These are phyloP conservation scores for Trachelus tabidus DNA, from an alignment of 2,888 invertebrate species.

Conservation along the genomic window DNA sequence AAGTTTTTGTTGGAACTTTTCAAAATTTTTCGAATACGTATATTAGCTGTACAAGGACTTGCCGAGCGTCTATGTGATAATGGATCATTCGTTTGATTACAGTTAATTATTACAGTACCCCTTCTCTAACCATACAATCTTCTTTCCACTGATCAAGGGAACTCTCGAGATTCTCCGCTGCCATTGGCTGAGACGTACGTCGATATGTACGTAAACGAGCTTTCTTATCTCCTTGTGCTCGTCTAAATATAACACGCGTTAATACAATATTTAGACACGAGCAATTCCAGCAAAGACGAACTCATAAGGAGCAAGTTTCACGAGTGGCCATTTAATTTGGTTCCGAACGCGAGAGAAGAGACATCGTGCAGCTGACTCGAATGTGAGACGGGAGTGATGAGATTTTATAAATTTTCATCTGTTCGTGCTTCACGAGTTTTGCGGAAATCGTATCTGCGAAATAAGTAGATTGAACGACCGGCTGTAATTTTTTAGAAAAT, in stretches of 20 bases:
- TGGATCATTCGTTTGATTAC: background rate
- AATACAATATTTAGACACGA: constrained; percentile 34
- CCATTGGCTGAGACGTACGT: background rate
- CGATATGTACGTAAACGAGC: constrained; percentile 6
- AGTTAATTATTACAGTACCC: background rate
- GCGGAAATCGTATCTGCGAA: background rate
- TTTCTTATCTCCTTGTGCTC: constrained; percentile 37
- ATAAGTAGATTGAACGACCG: background rate
- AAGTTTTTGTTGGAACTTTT: background rate
- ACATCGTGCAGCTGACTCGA: background rate
- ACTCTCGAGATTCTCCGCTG: background rate
- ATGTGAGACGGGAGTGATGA: background rate
- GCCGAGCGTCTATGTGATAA: background rate
- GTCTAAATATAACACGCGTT: constrained; percentile 43
- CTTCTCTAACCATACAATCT: background rate
- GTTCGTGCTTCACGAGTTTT: background rate
- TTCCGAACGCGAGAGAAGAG: background rate
- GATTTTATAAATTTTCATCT: background rate
- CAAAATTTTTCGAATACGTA: background rate
- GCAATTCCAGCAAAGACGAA: constrained; percentile 21
- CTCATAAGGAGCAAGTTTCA: background rate
- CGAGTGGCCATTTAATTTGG: background rate
- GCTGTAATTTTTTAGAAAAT: background rate
- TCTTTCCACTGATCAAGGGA: background rate
- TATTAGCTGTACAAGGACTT: background rate